Evolutionary conservation across 2,888 invertebrate genomes (phyloP), one percentile per base, ranked within the genome.

Genomic region (Boloria euphrosyne): DNA sequence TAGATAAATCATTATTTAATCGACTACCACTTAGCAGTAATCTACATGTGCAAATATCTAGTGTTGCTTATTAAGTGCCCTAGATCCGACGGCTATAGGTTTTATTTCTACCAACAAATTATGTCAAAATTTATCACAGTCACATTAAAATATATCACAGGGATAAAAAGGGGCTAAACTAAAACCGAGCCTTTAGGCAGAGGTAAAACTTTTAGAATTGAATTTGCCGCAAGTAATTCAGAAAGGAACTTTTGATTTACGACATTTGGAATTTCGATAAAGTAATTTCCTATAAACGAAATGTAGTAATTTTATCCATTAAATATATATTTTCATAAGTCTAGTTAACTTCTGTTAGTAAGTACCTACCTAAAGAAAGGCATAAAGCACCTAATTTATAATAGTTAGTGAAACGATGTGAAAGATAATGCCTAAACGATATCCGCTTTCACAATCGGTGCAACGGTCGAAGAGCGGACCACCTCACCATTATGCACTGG

Each of bases 361-460:
- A 31, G 31, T 38, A 38, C 10, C 2, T 38, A 38, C 10, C 2
- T 22, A 22, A 14, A 13, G 13, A 38, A 38, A 2, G 7, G 13
- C 17, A 55, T n/a, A 44, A 14, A 18, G 14, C 55, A 18, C n/a
- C 10, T 46, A 14, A 31, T 49, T 49, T 49, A 49, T 43, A 64
- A 57, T 62, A 63, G 61, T 68, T 59, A 68, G 68, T 72, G 69
- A 69, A 73, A 64, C 69, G 63, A 59, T 47, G 65, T 57, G 66
- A 61, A 67, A 69, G 71, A 71, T 69, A 67, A 70, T 61, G 54
- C 53, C 73, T 79, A 71, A 73, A 55, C 66, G 73, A 73, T 75
- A 74, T 73, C 75, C 79, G 82, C 90, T 89, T 90, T 90, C 90
- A 79, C 86, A 79, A 76, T 78, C 70, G 61, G 76, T 80, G 85